Evolutionary conservation across 2,113 vertebrate genomes (phyloP).

Genomic region (Pluvianellus socialis): DNA sequence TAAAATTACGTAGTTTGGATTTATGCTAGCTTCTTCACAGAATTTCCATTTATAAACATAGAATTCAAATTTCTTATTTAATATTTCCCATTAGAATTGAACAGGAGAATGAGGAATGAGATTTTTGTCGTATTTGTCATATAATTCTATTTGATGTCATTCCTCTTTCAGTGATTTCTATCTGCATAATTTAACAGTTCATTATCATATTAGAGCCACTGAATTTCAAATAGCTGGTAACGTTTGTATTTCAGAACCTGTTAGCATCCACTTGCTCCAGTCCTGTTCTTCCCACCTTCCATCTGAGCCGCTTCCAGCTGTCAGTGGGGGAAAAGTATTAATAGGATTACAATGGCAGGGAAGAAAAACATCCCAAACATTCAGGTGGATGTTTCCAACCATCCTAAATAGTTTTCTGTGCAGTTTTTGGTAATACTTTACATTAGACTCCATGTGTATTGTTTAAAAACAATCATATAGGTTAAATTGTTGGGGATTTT

Average conservation of each 20-base stretch:
- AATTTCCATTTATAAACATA: not conserved
- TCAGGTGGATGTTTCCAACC: not conserved
- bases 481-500: not conserved
- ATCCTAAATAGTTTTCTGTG: not conserved
- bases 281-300: constrained; percentile 19
- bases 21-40: not conserved
- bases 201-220: constrained; percentile 33
- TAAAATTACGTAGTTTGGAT: not conserved
- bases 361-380: not conserved
- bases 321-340: not conserved
- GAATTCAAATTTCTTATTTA: constrained; percentile 22
- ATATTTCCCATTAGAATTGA: constrained; percentile 20
- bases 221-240: constrained; percentile 65
- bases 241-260: constrained; percentile 55
- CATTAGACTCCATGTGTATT: not conserved
- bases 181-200: constrained; percentile 49
- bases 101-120: constrained; percentile 19
- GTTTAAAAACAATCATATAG: not conserved
- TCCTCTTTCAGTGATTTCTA: constrained; percentile 52
- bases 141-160: constrained; percentile 42
- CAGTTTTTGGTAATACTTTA: constrained; percentile 19
- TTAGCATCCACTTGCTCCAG: constrained; percentile 40
- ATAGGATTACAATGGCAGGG: constrained; percentile 30
- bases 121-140: constrained; percentile 26
- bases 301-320: not conserved